Conservation (phyloP, 2,797 vertebrate genomes). For the Sparidentex hasta region DNA sequence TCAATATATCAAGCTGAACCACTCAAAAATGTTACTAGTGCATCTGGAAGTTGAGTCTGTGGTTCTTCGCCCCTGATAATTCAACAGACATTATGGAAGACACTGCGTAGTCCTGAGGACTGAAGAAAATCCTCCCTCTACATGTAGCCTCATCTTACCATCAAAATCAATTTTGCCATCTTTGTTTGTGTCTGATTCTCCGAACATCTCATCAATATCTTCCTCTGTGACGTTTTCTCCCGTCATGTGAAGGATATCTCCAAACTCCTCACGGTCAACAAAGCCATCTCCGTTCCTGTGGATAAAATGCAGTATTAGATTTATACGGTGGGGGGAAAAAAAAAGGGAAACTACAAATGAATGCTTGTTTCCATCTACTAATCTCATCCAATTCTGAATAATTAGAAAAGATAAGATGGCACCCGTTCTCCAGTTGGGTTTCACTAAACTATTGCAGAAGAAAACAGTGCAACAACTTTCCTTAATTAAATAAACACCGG, state of each 20-base stretch:
- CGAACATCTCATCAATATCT: slow-evolving; percentile 86
- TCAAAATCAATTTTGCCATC: slow-evolving; percentile 89
- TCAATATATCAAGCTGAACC: background rate
- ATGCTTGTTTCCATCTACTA: background rate
- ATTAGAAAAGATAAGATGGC: background rate
- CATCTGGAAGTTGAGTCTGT: background rate
- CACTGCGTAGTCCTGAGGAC: background rate
- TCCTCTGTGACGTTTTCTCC: slow-evolving; percentile 83
- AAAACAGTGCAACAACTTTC: background rate
- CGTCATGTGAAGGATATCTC: slow-evolving; percentile 81
- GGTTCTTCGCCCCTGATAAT: background rate
- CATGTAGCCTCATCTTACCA: slow-evolving; percentile 71
- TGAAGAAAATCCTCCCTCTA: background rate
- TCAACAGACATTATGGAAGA: background rate
- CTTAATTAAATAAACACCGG: too few relatives aligned
- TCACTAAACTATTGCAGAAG: background rate
- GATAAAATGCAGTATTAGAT: background rate
- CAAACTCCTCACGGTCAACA: slow-evolving; percentile 87
- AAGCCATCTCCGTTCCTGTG: slow-evolving; percentile 87
- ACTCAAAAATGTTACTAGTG: background rate
- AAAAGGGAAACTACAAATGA: background rate
- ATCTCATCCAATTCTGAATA: background rate
- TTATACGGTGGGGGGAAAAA: background rate
- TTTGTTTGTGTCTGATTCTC: slow-evolving; percentile 86
- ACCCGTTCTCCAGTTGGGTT: background rate